phyloP scores from a whole-genome alignment of 2,113 vertebrate species.

The Irena cyanogastra region DNA sequence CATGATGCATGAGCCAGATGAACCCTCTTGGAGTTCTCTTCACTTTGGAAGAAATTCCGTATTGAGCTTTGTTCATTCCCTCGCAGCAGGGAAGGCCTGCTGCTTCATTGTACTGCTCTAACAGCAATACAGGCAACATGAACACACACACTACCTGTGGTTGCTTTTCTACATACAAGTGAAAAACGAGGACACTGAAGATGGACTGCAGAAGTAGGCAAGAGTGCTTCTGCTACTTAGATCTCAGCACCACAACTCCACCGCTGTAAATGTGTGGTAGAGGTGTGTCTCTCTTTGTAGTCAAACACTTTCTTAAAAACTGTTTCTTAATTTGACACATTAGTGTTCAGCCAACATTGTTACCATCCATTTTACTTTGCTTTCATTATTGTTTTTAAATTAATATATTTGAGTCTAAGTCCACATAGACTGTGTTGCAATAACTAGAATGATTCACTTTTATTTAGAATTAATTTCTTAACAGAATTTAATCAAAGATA shows the following conservation, averaged over 20 bases:
- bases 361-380: slow-evolving; percentile 73
- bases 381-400: slow-evolving; percentile 71
- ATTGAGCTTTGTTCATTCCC: not conserved
- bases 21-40: not conserved
- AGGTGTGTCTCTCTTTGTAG: slow-evolving; percentile 70
- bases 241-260: slow-evolving; percentile 57
- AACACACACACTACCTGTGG: slow-evolving; percentile 28
- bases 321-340: slow-evolving; percentile 63
- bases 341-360: slow-evolving; percentile 56
- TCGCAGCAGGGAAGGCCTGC: not conserved
- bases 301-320: slow-evolving; percentile 46
- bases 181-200: slow-evolving; percentile 44
- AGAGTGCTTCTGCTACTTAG: slow-evolving; percentile 61
- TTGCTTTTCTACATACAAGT: slow-evolving; percentile 45
- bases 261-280: slow-evolving; percentile 43
- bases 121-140: slow-evolving; percentile 1
- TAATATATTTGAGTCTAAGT: slow-evolving; percentile 68
- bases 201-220: slow-evolving; percentile 54
- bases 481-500: slow-evolving; percentile 65
- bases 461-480: slow-evolving; percentile 60
- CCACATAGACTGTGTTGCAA: slow-evolving; percentile 67
- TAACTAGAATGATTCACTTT: slow-evolving; percentile 70
- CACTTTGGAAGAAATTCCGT: not conserved
- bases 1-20: not conserved
- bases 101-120: slow-evolving; percentile 30